phyloP scores from a whole-genome alignment of 1,140 invertebrate species.

The Lordiphosa collinella region DNA sequence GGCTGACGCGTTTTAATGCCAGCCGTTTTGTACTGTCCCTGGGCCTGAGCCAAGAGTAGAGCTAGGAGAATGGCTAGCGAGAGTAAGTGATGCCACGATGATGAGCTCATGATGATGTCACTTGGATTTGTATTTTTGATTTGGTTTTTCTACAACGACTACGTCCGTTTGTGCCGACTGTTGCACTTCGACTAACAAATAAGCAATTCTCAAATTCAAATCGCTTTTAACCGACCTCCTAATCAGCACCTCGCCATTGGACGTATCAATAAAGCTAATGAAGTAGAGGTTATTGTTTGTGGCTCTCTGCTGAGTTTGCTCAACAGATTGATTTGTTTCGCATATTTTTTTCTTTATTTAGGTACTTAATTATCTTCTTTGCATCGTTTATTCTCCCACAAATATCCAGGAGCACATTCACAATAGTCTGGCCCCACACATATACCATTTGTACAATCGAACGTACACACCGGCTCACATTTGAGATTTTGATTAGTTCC shows the following conservation, averaged over 20 bases:
- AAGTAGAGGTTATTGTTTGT: constrained; percentile 33
- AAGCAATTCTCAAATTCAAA: constrained; percentile 15
- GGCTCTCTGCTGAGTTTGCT: constrained; percentile 10
- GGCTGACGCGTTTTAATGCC: constrained; percentile 70
- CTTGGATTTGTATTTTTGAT: constrained; percentile 8
- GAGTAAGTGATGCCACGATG: constrained; percentile 13
- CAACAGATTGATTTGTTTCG: not conserved
- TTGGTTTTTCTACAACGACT: constrained; percentile 8
- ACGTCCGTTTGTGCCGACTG: constrained; percentile 50
- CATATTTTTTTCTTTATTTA: not conserved
- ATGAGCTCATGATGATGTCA: constrained; percentile 55
- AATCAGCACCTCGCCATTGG: constrained; percentile 47
- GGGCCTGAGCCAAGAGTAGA: constrained; percentile 10
- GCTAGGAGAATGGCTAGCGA: constrained; percentile 19
- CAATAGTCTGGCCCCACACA: constrained; percentile 81
- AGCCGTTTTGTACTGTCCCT: constrained; percentile 66
- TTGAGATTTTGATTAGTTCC: constrained; percentile 39
- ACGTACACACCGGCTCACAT: constrained; percentile 82
- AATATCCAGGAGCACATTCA: constrained; percentile 75
- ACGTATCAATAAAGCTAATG: constrained; percentile 44
- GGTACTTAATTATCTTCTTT: constrained; percentile 1
- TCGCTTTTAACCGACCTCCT: constrained; percentile 25
- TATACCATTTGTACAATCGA: constrained; percentile 81
- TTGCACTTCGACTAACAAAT: constrained; percentile 61
- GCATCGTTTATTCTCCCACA: constrained; percentile 23